Evolutionary conservation across 2,797 vertebrate genomes (phyloP).

Genomic region (Sebastes glaucus): DNA sequence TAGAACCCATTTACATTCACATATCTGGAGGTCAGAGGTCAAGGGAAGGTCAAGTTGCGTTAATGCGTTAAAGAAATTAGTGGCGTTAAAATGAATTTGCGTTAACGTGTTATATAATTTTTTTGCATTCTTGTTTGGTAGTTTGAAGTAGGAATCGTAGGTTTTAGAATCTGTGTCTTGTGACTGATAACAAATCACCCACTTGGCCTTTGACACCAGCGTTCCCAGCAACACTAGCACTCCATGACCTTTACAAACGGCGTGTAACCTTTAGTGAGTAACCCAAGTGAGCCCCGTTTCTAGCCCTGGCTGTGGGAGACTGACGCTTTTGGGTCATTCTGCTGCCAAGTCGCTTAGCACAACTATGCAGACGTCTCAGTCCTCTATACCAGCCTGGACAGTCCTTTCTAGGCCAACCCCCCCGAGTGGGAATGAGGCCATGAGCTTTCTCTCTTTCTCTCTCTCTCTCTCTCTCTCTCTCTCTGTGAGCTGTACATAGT

Average conservation of each 20-base stretch:
- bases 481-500: slow-evolving; percentile 20
- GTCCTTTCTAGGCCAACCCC: slow-evolving; percentile 36
- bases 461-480: neutral
- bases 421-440: slow-evolving; percentile 49
- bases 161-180: neutral
- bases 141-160: neutral
- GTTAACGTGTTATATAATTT: neutral
- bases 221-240: slow-evolving; percentile 9
- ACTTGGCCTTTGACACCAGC: neutral
- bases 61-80: no score
- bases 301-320: slow-evolving; percentile 24
- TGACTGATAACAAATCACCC: neutral
- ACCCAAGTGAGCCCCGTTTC: slow-evolving; percentile 6
- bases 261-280: slow-evolving; percentile 17
- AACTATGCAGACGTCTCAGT: slow-evolving; percentile 63
- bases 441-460: neutral
- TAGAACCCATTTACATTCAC: no score
- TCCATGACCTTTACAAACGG: slow-evolving; percentile 39
- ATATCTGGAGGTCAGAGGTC: no score
- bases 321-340: slow-evolving; percentile 56
- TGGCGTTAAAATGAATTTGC: no score
- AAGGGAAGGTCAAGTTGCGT: no score
- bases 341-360: slow-evolving; percentile 60
- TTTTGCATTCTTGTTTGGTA: neutral
- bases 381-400: slow-evolving; percentile 59